Evolutionary conservation across 2,797 vertebrate genomes (phyloP), one percentile per base, ranked within the genome.

Genomic region (Premnoplex brunnescens): DNA sequence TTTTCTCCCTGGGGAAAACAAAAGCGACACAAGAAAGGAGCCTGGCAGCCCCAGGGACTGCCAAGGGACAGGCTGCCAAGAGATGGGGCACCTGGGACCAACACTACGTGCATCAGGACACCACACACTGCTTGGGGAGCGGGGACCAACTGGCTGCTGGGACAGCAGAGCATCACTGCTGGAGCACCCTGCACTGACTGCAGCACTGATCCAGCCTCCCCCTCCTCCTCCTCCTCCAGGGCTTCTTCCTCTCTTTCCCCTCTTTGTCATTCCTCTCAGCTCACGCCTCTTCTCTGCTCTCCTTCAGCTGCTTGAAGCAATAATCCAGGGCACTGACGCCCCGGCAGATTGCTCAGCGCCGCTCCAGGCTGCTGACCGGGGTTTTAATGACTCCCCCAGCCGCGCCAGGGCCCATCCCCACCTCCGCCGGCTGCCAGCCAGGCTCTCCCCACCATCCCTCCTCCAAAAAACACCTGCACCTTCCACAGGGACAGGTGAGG

Each of bases 231-330:
- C 86, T 91, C 71, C 71, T 86, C 82, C 79, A 30, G 75, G 69
- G 71, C 56, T 68, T 54, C 58, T 84, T 64, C 78, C 74, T 52
- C 17, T 64, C 71, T 43, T 93, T 87, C 66, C 76, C 77, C 88
- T 96, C 76, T 80, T 90, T 88, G 85, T 93, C 85, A 90, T 95
- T 96, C 94, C 93, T 80, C 95, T 95, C 95, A 93, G 87, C 94
- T 91, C 84, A 91, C 76, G 79, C 91, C 85, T 90, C 72, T 81
- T 71, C 58, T 34, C 88, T 82, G 85, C 68, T 82, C 90, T 88
- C 89, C 89, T 81, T 91, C 69, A 81, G 52, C 71, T 55, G 77
- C 91, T 93, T 51, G 4, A 56, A 89, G 95, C 92, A 92, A 76
- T 89, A 95, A 96, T 91, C 92, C 96, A 58, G 93, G 93, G 95